phyloP scores from a whole-genome alignment of 2,888 invertebrate species.

The Silvanus unidentatus region DNA sequence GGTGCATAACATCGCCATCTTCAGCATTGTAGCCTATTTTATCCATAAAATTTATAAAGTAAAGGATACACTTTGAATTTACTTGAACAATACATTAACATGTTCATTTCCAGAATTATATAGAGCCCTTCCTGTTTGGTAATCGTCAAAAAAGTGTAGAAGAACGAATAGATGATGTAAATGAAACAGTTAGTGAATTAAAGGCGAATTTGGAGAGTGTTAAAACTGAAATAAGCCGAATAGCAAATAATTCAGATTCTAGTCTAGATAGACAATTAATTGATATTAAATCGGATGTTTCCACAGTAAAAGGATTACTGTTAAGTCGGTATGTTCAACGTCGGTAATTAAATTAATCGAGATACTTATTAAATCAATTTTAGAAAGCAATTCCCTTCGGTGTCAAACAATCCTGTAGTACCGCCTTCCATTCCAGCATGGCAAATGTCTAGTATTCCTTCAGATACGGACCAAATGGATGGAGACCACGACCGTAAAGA shows the following conservation, averaged over 20 bases:
- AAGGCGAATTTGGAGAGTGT: conserved; percentile 61
- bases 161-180: conserved; percentile 62
- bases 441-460: conserved; percentile 64
- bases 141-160: conserved; percentile 59
- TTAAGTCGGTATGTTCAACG: conserved; percentile 56
- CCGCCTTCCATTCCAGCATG: conserved; percentile 74
- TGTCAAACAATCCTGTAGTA: conserved; percentile 54
- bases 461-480: conserved; percentile 42
- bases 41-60: conserved; percentile 80
- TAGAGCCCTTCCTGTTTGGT: conserved; percentile 63
- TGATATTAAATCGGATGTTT: conserved; percentile 62
- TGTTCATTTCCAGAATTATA: conserved; percentile 50
- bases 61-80: no score
- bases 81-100: not conserved
- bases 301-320: conserved; percentile 67
- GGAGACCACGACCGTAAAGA: conserved; percentile 51
- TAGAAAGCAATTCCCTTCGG: conserved; percentile 75
- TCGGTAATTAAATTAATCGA: not conserved
- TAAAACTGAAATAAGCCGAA: conserved; percentile 58
- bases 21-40: conserved; percentile 72
- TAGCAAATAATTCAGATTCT: conserved; percentile 43
- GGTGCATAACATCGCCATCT: conserved; percentile 65
- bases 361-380: conserved; percentile 3
- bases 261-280: conserved; percentile 58
- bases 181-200: conserved; percentile 53